These are phyloP conservation scores for Thymallus thymallus DNA, from an alignment of 2,113 vertebrate genomes.

Conservation along the genomic window DNA sequence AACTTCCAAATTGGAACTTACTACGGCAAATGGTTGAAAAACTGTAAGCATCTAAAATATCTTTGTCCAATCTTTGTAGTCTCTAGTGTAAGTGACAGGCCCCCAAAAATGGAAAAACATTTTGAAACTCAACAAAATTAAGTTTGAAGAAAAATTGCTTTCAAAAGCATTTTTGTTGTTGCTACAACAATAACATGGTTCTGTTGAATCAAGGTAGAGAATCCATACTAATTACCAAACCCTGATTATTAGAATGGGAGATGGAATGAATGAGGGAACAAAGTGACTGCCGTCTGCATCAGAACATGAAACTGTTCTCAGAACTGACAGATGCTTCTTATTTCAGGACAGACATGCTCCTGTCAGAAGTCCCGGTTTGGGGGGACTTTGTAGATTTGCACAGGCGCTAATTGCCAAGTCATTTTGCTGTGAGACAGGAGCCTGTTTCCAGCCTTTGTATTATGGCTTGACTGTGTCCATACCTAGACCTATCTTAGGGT, in stretches of 20 bases:
- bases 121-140: constrained; percentile 17
- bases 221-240: constrained; percentile 75
- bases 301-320: constrained; percentile 78
- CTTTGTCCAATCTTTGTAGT: not conserved
- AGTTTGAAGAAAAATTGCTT: constrained; percentile 52
- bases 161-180: constrained; percentile 58
- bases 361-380: constrained; percentile 76
- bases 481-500: constrained; percentile 63
- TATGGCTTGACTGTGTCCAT: constrained; percentile 60
- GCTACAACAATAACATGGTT: constrained; percentile 62
- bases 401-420: constrained; percentile 77
- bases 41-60: not conserved
- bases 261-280: constrained; percentile 69
- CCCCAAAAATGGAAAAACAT: not conserved
- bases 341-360: constrained; percentile 70
- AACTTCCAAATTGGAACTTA: not conserved
- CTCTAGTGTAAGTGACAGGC: no score
- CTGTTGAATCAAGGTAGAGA: constrained; percentile 69
- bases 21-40: not conserved
- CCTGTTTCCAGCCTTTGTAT: constrained; percentile 66
- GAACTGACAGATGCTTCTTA: constrained; percentile 81
- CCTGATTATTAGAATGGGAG: constrained; percentile 75
- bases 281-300: constrained; percentile 71
- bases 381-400: constrained; percentile 71
- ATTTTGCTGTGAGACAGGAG: constrained; percentile 72